Percentiles rank a stretch among this genome's conserved stretches.
These are phyloP conservation scores for Brachionus paranguensis DNA, from an alignment of 1,140 invertebrate genomes.

Conservation along the genomic window DNA sequence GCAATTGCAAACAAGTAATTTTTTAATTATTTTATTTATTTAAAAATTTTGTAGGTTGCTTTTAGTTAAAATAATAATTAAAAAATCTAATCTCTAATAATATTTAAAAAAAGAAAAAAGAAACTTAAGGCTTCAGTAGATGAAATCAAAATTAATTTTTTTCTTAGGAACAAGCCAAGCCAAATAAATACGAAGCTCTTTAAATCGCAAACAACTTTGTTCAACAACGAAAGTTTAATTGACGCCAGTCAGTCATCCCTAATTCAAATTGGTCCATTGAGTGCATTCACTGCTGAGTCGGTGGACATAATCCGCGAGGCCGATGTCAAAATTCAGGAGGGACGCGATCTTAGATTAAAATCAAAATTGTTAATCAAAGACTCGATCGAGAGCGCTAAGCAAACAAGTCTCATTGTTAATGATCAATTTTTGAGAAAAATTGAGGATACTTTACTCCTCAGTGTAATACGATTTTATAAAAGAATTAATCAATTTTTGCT, in stretches of 20 bases:
- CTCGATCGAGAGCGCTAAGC: constrained; percentile 9
- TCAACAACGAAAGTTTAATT: constrained; percentile 40
- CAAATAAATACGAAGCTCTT: constrained; percentile 35
- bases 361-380: constrained; percentile 28
- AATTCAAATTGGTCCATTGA: constrained; percentile 47
- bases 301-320: constrained; percentile 49
- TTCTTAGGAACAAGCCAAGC: not conserved
- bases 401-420: not conserved
- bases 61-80: not conserved
- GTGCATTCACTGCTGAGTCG: constrained; percentile 51
- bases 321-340: constrained; percentile 43
- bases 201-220: constrained; percentile 40
- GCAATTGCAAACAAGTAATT: not conserved
- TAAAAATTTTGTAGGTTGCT: not conserved
- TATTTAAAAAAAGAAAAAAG: not conserved
- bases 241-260: constrained; percentile 43
- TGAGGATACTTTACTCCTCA: constrained; percentile 9
- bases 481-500: not conserved
- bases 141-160: not conserved
- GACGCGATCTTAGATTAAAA: not conserved
- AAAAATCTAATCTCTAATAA: not conserved
- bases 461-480: not conserved
- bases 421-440: constrained; percentile 30
- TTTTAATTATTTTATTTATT: no score
- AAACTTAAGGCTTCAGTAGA: not conserved